Percentiles rank a stretch among this genome's conserved stretches.
Evolutionary conservation across 2,113 vertebrate species (phyloP).

Genomic region (Dasyornis broadbenti): DNA sequence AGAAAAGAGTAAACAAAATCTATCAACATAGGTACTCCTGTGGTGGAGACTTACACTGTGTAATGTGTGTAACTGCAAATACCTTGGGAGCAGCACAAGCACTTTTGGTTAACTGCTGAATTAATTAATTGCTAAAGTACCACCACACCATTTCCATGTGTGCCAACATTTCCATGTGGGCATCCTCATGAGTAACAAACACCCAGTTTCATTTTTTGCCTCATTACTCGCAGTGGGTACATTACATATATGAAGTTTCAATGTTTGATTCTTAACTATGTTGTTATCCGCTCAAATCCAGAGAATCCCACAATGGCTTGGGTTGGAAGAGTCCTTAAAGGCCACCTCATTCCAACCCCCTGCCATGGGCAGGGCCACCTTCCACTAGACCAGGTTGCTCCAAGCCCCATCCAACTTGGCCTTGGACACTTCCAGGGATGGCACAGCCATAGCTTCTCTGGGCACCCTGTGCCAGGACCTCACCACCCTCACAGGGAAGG

Average conservation of each 20-base stretch:
- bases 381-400: fast-evolving
- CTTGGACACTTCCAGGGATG: background rate
- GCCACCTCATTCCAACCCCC: background rate
- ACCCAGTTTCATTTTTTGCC: background rate
- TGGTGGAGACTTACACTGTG: background rate
- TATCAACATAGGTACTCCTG: background rate
- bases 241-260: background rate
- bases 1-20: background rate
- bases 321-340: background rate
- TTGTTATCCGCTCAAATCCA: background rate
- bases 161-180: background rate
- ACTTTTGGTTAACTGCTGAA: background rate
- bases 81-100: background rate
- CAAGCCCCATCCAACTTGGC: background rate
- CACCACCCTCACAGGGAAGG: background rate
- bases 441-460: background rate
- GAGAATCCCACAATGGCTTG: background rate
- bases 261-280: background rate
- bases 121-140: background rate
- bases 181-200: background rate
- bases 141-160: background rate
- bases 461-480: background rate
- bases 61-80: background rate
- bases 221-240: background rate
- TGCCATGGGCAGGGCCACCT: background rate